A percentile compares a stretch with the other conserved stretches of the same genome.
These are phyloP conservation scores for Coenonympha arcania DNA, from an alignment of 2,888 invertebrate genomes.

Conservation along the genomic window DNA sequence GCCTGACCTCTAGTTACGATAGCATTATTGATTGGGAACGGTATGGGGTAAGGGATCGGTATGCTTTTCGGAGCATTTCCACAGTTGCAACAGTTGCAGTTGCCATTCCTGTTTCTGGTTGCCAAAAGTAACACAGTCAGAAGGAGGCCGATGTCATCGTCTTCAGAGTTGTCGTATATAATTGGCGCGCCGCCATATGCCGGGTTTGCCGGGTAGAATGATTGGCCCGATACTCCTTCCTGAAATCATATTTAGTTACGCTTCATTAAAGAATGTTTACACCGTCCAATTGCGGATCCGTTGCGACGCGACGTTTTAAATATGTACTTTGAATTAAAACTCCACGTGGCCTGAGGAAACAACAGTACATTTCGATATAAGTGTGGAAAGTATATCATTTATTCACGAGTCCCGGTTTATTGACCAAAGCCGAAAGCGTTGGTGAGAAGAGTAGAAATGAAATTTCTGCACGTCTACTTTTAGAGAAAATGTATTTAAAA, in stretches of 20 bases:
- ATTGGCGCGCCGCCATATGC: constrained; percentile 37
- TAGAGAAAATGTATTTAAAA: too few relatives aligned
- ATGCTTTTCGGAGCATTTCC: constrained; percentile 34
- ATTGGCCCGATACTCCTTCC: constrained; percentile 33
- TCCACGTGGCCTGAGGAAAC: too few relatives aligned
- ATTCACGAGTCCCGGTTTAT: too few relatives aligned
- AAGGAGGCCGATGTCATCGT: constrained; percentile 49
- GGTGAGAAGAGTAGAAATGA: too few relatives aligned
- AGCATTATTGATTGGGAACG: constrained; percentile 45
- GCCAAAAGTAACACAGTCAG: constrained; percentile 47
- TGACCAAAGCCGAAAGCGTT: too few relatives aligned
- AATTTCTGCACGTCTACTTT: too few relatives aligned
- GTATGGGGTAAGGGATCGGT: constrained; percentile 51
- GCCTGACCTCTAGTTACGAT: constrained; percentile 33
- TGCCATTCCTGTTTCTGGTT: constrained; percentile 35
- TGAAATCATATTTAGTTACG: constrained; percentile 21
- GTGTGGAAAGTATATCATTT: too few relatives aligned
- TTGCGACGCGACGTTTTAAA: too few relatives aligned
- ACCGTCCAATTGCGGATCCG: background rate
- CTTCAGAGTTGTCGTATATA: constrained; percentile 34
- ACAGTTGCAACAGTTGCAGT: constrained; percentile 35
- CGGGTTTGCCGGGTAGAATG: constrained; percentile 23
- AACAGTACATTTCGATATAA: too few relatives aligned
- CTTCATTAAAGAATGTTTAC: constrained; percentile 4
- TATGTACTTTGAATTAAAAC: too few relatives aligned